Percentiles rank a stretch among this genome's conserved stretches.
phyloP scores from a whole-genome alignment of 2,888 invertebrate genomes.

The Coelinius sp. region DNA sequence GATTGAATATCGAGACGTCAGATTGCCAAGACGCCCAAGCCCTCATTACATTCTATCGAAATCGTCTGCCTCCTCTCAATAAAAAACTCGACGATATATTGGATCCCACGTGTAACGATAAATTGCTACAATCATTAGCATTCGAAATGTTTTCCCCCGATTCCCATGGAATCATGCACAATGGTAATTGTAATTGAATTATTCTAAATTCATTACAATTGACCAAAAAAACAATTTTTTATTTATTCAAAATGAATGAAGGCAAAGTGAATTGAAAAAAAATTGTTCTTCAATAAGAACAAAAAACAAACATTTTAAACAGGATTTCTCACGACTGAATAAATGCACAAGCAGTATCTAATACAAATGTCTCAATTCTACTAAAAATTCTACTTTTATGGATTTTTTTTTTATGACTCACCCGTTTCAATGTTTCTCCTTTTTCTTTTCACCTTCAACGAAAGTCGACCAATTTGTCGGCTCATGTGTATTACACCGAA shows the following conservation, averaged over 20 bases:
- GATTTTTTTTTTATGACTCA: conserved; percentile 7
- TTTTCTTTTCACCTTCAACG: conserved; percentile 15
- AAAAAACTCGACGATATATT: conserved; percentile 51
- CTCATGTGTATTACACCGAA: conserved; percentile 2
- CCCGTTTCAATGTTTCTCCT: conserved; percentile 6
- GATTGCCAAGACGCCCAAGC: conserved; percentile 46
- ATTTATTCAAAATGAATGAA: background rate
- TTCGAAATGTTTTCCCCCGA: conserved; percentile 47
- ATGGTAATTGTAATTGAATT: background rate
- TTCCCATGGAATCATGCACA: background rate
- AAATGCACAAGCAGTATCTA: background rate
- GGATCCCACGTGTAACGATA: conserved; percentile 60
- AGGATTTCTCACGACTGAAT: background rate
- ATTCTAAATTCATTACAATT: background rate
- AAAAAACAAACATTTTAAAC: background rate
- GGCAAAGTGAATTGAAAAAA: background rate
- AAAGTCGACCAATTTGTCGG: conserved; percentile 17
- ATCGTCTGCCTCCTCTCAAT: conserved; percentile 47
- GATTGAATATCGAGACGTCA: conserved; percentile 38
- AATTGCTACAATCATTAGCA: conserved; percentile 53
- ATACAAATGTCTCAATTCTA: background rate
- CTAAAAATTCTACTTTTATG: conserved; percentile 5
- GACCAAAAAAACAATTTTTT: background rate
- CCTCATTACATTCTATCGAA: conserved; percentile 50
- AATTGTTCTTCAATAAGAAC: background rate